Conservation (phyloP, 2,113 vertebrate genomes). For the Poicephalus gulielmi region DNA sequence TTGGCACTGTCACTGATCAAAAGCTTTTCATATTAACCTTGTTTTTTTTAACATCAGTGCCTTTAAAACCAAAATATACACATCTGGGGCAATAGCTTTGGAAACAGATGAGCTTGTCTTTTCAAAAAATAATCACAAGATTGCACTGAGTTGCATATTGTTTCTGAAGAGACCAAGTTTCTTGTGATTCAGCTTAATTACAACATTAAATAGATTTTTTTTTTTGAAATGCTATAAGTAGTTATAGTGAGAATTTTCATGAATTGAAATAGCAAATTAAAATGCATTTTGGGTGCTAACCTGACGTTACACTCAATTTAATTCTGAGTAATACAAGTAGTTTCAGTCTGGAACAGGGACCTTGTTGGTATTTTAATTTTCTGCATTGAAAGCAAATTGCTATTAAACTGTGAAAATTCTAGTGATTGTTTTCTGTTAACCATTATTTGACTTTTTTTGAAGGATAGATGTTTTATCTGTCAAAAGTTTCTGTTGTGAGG, state of each 20-base stretch:
- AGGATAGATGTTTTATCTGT: background rate
- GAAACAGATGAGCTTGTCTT: background rate
- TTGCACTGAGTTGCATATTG: background rate
- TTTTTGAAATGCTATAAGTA: background rate
- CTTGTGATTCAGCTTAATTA: background rate
- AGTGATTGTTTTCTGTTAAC: background rate
- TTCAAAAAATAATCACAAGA: background rate
- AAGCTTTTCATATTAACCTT: background rate
- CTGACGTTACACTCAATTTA: background rate
- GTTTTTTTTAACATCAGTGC: background rate
- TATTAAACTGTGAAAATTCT: background rate
- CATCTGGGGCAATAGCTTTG: background rate
- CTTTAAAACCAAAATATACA: background rate
- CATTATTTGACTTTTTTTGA: background rate
- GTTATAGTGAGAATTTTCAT: background rate
- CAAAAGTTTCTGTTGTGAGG: background rate
- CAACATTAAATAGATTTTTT: background rate
- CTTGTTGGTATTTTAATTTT: background rate
- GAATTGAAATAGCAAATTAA: background rate
- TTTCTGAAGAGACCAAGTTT: background rate
- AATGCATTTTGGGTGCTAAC: background rate
- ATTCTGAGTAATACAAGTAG: background rate
- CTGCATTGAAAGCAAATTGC: background rate
- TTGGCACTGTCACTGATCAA: background rate
- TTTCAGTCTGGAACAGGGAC: background rate